Evolutionary conservation across 2,113 vertebrate species (phyloP).

Genomic region (Gambusia affinis): DNA sequence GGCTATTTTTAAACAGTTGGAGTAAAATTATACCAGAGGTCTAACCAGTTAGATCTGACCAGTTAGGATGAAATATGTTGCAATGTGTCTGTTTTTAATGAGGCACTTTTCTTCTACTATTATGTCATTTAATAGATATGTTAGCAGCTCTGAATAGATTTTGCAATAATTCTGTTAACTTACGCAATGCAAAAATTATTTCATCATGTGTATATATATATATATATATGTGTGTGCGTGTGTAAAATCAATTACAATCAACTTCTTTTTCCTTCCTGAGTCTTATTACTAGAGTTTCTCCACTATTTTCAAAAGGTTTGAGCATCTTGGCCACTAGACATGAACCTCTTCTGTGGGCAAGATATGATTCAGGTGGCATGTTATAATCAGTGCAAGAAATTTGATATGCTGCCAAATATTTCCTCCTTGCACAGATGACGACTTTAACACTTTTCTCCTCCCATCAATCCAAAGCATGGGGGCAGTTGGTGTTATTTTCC

Average conservation of each 20-base stretch:
- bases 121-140: no score
- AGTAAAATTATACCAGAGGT: background rate
- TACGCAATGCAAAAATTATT: no score
- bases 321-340: background rate
- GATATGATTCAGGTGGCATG: background rate
- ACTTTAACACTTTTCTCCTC: background rate
- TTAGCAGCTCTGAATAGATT: no score
- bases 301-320: background rate
- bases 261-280: no score
- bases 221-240: no score
- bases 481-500: background rate
- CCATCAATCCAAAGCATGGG: background rate
- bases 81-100: no score
- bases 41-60: no score
- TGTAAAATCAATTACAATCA: no score
- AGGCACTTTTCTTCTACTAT: no score
- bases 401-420: background rate
- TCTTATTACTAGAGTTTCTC: background rate
- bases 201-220: no score
- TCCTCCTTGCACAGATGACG: background rate
- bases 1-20: constrained; percentile 34
- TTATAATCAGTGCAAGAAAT: background rate
- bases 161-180: no score
- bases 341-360: background rate
- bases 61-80: no score